Evolutionary conservation across 1,140 invertebrate genomes (phyloP).

Genomic region (Microvelia longipes): DNA sequence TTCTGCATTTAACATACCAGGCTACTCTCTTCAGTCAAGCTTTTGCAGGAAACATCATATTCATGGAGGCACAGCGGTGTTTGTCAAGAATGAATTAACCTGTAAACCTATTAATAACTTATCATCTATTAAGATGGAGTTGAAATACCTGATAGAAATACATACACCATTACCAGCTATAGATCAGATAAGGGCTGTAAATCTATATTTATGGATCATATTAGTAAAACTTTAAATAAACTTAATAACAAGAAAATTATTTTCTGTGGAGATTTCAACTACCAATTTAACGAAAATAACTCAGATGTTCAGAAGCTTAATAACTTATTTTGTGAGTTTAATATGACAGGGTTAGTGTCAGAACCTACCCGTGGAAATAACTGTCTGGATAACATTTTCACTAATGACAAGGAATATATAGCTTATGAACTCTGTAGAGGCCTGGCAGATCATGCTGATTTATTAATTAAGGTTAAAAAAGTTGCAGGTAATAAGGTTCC

Average conservation of each 20-base stretch:
- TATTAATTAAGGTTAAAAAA: neutral
- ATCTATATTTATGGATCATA: neutral
- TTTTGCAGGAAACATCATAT: neutral
- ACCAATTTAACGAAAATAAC: neutral
- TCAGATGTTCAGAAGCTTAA: neutral
- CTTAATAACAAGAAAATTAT: neutral
- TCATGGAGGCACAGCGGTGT: neutral
- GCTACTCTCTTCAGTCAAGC: neutral
- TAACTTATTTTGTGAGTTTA: neutral
- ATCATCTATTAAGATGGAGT: neutral
- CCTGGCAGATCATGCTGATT: neutral
- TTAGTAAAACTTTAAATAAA: neutral
- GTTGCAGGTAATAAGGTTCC: neutral
- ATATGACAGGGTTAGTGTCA: neutral
- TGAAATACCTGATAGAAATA: neutral
- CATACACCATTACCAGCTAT: neutral
- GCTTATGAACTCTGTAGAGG: neutral
- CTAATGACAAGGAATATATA: neutral
- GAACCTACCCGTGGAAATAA: neutral
- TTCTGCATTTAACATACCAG: neutral
- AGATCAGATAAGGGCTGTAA: neutral
- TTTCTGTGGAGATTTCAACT: neutral
- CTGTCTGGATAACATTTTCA: neutral
- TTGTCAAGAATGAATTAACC: neutral
- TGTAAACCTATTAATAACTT: neutral